A percentile compares a stretch with the other conserved stretches of the same genome.
phyloP scores from a whole-genome alignment of 2,113 vertebrate species.

The Bufo bufo region DNA sequence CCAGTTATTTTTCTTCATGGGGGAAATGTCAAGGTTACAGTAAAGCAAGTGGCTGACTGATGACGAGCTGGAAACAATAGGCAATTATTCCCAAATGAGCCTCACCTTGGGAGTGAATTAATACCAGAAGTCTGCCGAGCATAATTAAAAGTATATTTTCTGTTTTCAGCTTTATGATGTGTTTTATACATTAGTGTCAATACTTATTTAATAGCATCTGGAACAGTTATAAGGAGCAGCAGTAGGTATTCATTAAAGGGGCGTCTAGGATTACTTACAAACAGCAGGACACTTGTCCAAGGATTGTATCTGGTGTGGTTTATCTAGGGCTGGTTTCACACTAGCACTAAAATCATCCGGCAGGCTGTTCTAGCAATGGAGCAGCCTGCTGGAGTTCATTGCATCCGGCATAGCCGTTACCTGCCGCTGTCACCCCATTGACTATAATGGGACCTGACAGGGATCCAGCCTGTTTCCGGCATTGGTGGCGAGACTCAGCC shows the following conservation, averaged over 20 bases:
- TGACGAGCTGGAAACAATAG: constrained; percentile 55
- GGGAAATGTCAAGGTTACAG: constrained; percentile 59
- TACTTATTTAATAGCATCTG: neutral
- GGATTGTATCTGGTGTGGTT: neutral
- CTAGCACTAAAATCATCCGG: too few relatives aligned
- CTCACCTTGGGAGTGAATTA: constrained; percentile 53
- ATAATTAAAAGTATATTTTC: neutral
- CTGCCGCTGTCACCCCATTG: too few relatives aligned
- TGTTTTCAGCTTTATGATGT: neutral
- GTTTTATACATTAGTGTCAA: neutral
- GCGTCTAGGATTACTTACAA: neutral
- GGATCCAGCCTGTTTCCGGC: too few relatives aligned
- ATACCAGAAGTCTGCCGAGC: constrained; percentile 25
- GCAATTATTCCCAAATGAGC: constrained; percentile 60
- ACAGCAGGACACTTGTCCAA: neutral
- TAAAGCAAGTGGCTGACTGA: constrained; percentile 58
- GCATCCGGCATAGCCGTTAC: too few relatives aligned
- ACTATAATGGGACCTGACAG: too few relatives aligned
- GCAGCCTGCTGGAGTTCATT: too few relatives aligned
- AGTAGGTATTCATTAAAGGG: neutral
- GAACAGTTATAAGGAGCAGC: neutral
- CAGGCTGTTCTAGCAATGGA: too few relatives aligned
- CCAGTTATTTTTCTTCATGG: constrained; percentile 8
- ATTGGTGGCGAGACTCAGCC: too few relatives aligned
- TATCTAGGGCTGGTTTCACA: too few relatives aligned